phyloP scores from a whole-genome alignment of 2,888 invertebrate genomes.

The Calliphora vomitoria region DNA sequence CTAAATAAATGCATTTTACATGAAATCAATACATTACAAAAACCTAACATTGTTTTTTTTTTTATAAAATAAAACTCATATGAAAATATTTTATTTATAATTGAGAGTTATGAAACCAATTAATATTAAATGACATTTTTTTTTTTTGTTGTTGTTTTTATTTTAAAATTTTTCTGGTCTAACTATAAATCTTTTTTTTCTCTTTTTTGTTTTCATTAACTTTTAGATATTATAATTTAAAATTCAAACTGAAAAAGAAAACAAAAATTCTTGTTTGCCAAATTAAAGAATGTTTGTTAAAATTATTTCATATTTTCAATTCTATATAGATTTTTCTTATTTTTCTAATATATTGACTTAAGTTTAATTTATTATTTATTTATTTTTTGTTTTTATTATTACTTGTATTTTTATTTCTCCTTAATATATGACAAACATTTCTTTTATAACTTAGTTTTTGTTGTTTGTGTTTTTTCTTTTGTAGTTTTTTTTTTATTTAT shows the following conservation, averaged over 20 bases:
- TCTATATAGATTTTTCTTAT: slow-evolving; percentile 21
- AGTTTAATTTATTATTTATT: neutral
- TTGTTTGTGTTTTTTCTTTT: neutral
- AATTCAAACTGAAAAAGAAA: neutral
- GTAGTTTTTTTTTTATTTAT: neutral
- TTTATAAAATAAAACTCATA: neutral
- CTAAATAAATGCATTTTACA: slow-evolving; percentile 32
- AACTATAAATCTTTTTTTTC: slow-evolving; percentile 30
- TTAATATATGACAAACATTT: slow-evolving; percentile 56
- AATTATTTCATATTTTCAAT: slow-evolving; percentile 4
- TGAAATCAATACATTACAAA: neutral
- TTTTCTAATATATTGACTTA: slow-evolving; percentile 29
- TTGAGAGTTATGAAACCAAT: slow-evolving; percentile 57
- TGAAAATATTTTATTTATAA: slow-evolving; percentile 1
- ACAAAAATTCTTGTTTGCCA: neutral
- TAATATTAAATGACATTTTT: neutral
- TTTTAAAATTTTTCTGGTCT: slow-evolving; percentile 32
- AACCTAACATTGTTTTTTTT: neutral
- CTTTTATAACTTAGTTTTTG: neutral
- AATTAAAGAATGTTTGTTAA: neutral
- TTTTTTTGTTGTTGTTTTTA: neutral
- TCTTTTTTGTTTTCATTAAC: neutral
- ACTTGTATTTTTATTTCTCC: neutral
- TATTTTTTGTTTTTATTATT: neutral
- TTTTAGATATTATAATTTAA: neutral